Base-by-base conservation (phyloP, 2,797 vertebrate species). In the Kryptolebias ocellatus region DNA sequence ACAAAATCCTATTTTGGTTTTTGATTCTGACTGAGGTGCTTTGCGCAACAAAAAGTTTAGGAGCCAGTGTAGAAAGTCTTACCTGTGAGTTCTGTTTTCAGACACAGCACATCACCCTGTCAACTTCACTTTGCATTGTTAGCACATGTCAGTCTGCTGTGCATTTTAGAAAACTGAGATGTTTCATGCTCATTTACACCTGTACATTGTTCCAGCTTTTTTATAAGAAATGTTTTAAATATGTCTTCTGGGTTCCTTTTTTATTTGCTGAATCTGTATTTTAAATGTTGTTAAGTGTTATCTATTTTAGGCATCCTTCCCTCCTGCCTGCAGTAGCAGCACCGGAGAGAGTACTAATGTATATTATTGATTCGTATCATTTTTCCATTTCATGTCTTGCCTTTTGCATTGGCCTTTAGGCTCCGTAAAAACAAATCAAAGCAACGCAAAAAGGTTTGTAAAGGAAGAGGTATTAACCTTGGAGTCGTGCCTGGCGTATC, bases 171-270 rank as follows among this genome's bases (percentile, higher is more conserved):
- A 62, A 37, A 1, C 53, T 2, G 49, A 64, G n/a, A 69, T 60
- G 31, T 75, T 80, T 87, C 79, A 77, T 72, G 76, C 68, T 83
- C 67, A 89, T 90, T 89, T 83, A 60, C 83, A 82, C 83, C 79
- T 85, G 66, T 62, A 63, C 28, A 44, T 34, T 58, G 58, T 37
- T 53, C 39, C 14, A 58, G 20, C 57, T 74, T 78, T 79, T 80
- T 72, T 72, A 66, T 56, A 29, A 16, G 44, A 24, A 8, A 29
- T 46, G 52, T 31, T 34, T 63, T 16, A 47, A 24, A 31, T 10
- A 60, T 52, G 12, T 53, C 45, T 78, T 68, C 45, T 15, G 2
- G 53, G 53, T 62, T 27, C 34, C 20, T 24, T 24, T 24, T 62
- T 7, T 8, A 5, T 20, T 15, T 62, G 64, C 68, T 65, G 49